Conservation (phyloP, 2,888 invertebrate species). For the Phasia obesa region DNA sequence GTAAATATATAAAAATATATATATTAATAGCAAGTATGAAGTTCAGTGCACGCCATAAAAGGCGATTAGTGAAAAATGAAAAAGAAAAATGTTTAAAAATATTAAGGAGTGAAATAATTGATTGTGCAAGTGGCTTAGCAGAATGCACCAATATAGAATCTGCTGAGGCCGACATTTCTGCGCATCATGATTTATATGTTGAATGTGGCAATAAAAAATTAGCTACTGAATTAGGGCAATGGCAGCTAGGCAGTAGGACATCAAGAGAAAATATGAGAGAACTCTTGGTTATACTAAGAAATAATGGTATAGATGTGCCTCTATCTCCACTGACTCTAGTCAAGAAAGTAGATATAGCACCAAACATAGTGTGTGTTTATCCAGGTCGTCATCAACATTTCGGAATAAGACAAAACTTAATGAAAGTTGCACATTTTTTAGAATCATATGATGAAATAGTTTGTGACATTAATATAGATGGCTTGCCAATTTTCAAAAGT, state of each 20-base stretch:
- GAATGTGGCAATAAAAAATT: constrained; percentile 4
- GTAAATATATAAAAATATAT: too few relatives aligned
- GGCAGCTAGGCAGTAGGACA: constrained; percentile 34
- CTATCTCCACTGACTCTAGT: constrained; percentile 1
- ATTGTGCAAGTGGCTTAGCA: too few relatives aligned
- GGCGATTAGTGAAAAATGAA: too few relatives aligned
- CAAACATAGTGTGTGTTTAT: neutral
- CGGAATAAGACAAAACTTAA: constrained; percentile 4
- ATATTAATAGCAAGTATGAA: too few relatives aligned
- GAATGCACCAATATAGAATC: too few relatives aligned
- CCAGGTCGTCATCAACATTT: constrained; percentile 8
- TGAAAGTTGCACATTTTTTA: constrained; percentile 21
- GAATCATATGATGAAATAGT: constrained; percentile 48
- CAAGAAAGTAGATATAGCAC: neutral
- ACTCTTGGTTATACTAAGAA: constrained; percentile 19
- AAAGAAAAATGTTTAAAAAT: too few relatives aligned
- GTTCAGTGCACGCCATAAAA: too few relatives aligned
- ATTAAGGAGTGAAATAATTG: too few relatives aligned
- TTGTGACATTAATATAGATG: constrained; percentile 62
- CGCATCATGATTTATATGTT: neutral
- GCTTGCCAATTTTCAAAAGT: constrained; percentile 65
- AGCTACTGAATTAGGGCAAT: constrained; percentile 22
- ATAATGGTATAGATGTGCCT: constrained; percentile 30
- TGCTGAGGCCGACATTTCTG: neutral
- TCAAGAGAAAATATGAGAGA: constrained; percentile 30